Evolutionary conservation across 2,797 vertebrate species (phyloP).

Genomic region (Podargus strigoides): DNA sequence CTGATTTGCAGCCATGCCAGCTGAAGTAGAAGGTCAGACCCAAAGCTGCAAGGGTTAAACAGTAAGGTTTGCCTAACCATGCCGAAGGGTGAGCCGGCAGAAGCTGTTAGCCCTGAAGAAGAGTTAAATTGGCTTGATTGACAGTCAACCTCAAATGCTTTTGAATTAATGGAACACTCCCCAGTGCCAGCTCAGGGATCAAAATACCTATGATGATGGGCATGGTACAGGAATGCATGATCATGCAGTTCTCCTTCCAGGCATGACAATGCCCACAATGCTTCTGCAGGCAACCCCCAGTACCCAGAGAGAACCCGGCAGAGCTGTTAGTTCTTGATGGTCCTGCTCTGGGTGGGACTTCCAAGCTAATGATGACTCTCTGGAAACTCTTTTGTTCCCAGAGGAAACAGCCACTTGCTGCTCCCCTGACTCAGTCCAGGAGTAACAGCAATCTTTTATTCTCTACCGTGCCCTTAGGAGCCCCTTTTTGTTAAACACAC

Average conservation of each 20-base stretch:
- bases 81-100: neutral
- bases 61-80: neutral
- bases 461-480: neutral
- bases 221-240: neutral
- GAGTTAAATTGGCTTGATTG: accelerated
- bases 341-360: neutral
- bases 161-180: neutral
- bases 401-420: neutral
- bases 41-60: neutral
- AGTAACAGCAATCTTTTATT: neutral
- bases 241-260: neutral
- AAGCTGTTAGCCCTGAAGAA: neutral
- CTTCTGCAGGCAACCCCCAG: neutral
- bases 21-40: neutral
- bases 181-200: accelerated
- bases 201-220: accelerated
- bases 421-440: neutral
- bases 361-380: neutral
- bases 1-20: accelerated
- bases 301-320: neutral
- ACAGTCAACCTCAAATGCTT: neutral
- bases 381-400: neutral
- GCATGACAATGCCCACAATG: neutral
- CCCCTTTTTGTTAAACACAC: neutral
- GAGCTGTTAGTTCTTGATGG: neutral